Evolutionary conservation across 2,113 vertebrate genomes (phyloP).

Genomic region (Progne subis): DNA sequence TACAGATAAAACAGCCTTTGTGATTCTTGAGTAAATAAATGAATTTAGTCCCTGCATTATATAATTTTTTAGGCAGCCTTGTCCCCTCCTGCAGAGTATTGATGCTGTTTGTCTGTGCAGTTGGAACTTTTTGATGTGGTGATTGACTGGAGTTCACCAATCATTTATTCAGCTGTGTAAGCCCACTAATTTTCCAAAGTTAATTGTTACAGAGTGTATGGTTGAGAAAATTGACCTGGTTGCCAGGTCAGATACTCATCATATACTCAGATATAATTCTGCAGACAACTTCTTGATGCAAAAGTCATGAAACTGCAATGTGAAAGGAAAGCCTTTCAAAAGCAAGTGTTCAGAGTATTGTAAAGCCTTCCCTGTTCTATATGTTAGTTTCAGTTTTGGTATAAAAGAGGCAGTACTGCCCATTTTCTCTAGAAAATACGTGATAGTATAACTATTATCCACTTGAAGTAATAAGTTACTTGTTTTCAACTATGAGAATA

Average conservation of each 20-base stretch:
- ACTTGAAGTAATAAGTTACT: constrained; percentile 44
- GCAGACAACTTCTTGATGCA: constrained; percentile 49
- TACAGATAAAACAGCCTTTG: neutral
- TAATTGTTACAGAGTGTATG: neutral
- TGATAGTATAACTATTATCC: constrained; percentile 4
- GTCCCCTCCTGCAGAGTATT: neutral
- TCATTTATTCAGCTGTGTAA: constrained; percentile 46
- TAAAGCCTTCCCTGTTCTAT: constrained; percentile 14
- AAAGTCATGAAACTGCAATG: constrained; percentile 11
- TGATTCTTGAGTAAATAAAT: constrained; percentile 12
- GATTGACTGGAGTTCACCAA: constrained; percentile 5
- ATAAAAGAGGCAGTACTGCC: constrained; percentile 44
- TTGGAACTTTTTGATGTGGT: constrained; percentile 17
- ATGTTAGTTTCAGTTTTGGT: constrained; percentile 61
- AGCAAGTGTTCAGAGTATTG: constrained; percentile 16
- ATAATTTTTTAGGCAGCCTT: constrained; percentile 8
- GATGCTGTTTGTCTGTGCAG: constrained; percentile 20
- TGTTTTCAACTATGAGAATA: constrained; percentile 44
- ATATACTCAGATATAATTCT: constrained; percentile 31
- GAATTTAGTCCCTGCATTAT: neutral
- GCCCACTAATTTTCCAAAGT: constrained; percentile 30
- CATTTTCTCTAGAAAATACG: constrained; percentile 47
- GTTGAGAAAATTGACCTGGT: constrained; percentile 45
- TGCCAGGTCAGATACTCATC: neutral
- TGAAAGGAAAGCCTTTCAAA: constrained; percentile 42